Percentiles rank a stretch among this genome's conserved stretches.
Conservation (phyloP, 2,888 invertebrate species). For the Embidobia sp. region DNA sequence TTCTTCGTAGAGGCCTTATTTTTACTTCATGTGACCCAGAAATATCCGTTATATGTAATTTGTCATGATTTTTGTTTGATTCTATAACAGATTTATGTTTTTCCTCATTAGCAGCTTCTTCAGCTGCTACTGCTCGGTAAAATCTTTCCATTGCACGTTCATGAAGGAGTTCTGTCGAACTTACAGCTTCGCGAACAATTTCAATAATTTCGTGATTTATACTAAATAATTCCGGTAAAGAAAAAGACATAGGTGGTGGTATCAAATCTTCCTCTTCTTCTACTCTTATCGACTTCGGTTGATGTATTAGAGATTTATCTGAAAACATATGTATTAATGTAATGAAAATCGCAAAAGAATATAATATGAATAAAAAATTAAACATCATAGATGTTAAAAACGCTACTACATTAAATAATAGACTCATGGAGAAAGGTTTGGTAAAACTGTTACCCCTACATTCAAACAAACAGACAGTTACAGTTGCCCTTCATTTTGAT, state of each 20-base stretch:
- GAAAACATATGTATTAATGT: not conserved
- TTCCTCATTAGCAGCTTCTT: constrained; percentile 85
- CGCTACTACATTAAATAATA: too few species aligned
- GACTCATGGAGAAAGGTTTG: too few species aligned
- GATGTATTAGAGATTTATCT: constrained; percentile 23
- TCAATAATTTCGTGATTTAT: constrained; percentile 83
- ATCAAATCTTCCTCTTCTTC: constrained; percentile 84
- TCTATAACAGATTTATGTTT: constrained; percentile 66
- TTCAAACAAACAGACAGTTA: too few species aligned
- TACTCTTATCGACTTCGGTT: not conserved
- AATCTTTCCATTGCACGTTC: constrained; percentile 92
- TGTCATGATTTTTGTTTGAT: constrained; percentile 52
- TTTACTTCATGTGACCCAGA: constrained; percentile 42
- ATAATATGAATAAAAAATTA: too few species aligned
- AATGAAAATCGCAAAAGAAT: too few species aligned
- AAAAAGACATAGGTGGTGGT: constrained; percentile 91
- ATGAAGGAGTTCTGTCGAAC: constrained; percentile 91
- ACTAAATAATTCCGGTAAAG: constrained; percentile 88
- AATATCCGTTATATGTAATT: not conserved
- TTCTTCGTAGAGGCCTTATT: constrained; percentile 77
- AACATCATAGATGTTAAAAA: too few species aligned
- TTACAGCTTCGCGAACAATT: constrained; percentile 87
- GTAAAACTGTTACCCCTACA: too few species aligned
- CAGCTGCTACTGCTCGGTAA: constrained; percentile 89
- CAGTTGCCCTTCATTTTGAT: too few species aligned